Base-by-base conservation (phyloP, 92 coral and sea anemone genomes). In the Parazoanthus swiftii region DNA sequence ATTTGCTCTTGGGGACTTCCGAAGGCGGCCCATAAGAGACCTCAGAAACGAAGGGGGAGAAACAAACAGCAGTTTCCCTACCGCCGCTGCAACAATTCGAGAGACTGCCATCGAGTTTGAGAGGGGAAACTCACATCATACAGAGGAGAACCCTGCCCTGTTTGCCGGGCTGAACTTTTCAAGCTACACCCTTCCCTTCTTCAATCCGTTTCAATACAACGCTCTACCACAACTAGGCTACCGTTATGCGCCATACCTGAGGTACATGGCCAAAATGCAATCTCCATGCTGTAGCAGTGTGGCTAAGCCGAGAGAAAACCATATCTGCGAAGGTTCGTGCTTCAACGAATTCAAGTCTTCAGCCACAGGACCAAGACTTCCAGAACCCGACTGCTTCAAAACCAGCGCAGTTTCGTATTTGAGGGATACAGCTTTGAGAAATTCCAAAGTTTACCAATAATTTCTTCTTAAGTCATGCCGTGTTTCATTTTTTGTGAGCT, bases 1-100 rank as follows among this genome's bases (percentile, higher is more conserved):
- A 50, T 94, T 95, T 76, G 89, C 88, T 9, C 91, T 91, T 14
- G 95, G 95, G 38, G 94, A 92, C 67, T 94, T 90, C 78, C 92
- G 94, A 7, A 92, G 92, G 86, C 90, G 91, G 37, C 89, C 93
- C 11, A 80, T 81, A 36, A 85, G 88, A 46, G 91, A 89, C 9
- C 70, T 88, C 16, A 56, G 86, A 63, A 43, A 81, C 5, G 79
- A 71, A 14, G 26, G 70, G 3, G 78, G 71, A n/a, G 79, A 80
- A 15, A 56, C 85, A 58, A 58, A 11, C n/a, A 8, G 14, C 46
- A 26, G 56, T 51, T 54, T 51, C 15, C 46, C 84, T 29, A 26
- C 59, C 14, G 59, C 18, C 3, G 3, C 70, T 21, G 18, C 68
- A n/a, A 20, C 44, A 36, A 7, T 23, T 16, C 77, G 66, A 44